Conservation (phyloP, 2,113 vertebrate genomes). For the Sebastes fasciatus region DNA sequence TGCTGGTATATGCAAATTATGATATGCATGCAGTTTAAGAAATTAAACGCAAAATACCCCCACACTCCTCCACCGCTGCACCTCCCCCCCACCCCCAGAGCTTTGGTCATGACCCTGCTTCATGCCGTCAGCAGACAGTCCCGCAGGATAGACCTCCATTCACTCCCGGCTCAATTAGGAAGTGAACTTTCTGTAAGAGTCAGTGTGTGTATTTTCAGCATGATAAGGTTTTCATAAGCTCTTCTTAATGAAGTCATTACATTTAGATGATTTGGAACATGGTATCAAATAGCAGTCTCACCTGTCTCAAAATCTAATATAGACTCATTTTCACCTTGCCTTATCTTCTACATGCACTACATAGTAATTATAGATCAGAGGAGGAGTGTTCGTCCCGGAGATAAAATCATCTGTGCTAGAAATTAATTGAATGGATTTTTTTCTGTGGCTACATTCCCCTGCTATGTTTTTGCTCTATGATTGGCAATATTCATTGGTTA, state of each 20-base stretch:
- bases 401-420: background rate
- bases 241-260: background rate
- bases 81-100: conserved; percentile 17
- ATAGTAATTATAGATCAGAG: background rate
- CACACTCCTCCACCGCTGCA: background rate
- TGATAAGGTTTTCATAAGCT: background rate
- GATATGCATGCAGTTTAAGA: conserved; percentile 2
- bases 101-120: conserved; percentile 59
- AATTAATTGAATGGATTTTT: background rate
- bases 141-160: conserved; percentile 25
- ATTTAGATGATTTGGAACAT: conserved; percentile 7
- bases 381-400: background rate
- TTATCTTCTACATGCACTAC: background rate
- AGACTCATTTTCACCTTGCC: background rate
- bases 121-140: conserved; percentile 29
- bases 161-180: conserved; percentile 26
- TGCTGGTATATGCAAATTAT: conserved; percentile 17
- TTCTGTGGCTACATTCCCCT: background rate
- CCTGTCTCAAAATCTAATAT: background rate
- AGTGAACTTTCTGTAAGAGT: conserved; percentile 19
- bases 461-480: background rate
- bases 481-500: background rate
- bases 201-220: conserved; percentile 5
- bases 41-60: conserved; percentile 1
- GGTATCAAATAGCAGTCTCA: background rate